Base-by-base conservation (phyloP, 2,888 invertebrate genomes). In the Ormyrus rosae region DNA sequence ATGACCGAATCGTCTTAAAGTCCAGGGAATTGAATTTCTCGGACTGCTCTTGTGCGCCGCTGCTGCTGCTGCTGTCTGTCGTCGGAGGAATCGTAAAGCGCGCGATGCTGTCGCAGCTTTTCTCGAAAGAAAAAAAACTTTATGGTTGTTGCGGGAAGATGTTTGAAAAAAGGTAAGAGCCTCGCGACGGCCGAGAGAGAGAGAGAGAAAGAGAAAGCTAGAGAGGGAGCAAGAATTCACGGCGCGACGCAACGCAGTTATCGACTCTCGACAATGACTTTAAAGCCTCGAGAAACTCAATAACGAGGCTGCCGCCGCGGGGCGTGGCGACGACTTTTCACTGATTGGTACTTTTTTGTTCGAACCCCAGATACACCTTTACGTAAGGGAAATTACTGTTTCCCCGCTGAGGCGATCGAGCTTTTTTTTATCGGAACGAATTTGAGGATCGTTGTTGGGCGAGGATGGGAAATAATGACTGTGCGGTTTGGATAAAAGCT, bases 21-120 rank as follows among this genome's bases (percentile, higher is more conserved):
- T 45, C 3, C 34, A 34, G 34, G 34, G 34, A 65, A 73, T 73
- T 73, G 13, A 73, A 73, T 73, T 64, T 73, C 53, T 45, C 55
- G 13, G 8, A 55, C 19, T 11, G 34, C 4, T 4, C 34, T 34
- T 34, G 34, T 19, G 34, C 56, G 50, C 34, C 2, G 34, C 34
- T 34, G 34, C 34, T 34, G 34, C 34, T 34, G 34, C 34, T 53
- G 5, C 45, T n/a, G 9, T 45, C 11, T 10, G 45, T n/a, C 50
- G 48, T 34, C 46, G 34, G 13, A 64, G 53, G 13, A 63, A 63
- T 13, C 51, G 60, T 71, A 50, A 60, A 51, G 11, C 11, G 64
- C 55, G 56, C 34, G 34, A 34, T 34, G 9, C 3, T 69, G 8
- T 69, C 8, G 13, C 34, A 19, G 13, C n/a, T 69, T 46, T n/a